Conservation (phyloP, 2,113 vertebrate genomes). For the Notechis scutatus region DNA sequence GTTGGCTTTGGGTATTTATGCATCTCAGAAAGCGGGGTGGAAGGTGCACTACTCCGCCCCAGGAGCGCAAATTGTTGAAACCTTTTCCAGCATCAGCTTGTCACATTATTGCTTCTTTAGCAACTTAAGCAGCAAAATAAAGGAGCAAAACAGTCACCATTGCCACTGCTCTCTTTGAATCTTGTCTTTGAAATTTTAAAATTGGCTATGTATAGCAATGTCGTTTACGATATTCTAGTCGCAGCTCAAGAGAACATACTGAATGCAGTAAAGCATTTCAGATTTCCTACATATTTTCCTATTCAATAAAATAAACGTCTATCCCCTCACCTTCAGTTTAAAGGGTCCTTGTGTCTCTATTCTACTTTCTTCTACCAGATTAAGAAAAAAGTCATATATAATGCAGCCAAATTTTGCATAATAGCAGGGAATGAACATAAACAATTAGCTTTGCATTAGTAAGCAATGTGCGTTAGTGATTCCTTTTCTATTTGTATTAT, state of each 20-base stretch:
- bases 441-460: background rate
- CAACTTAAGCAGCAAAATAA: background rate
- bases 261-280: background rate
- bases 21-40: background rate
- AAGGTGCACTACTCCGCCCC: background rate
- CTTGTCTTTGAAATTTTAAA: background rate
- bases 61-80: background rate
- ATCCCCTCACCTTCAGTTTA: background rate
- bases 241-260: background rate
- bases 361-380: background rate
- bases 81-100: background rate
- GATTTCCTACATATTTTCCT: background rate
- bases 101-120: background rate
- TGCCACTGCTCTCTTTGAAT: background rate
- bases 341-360: background rate
- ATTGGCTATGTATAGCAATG: background rate
- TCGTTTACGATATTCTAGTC: background rate
- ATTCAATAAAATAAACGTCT: background rate
- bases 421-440: background rate
- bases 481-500: background rate
- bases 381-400: background rate
- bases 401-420: background rate
- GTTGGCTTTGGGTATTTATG: background rate
- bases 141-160: background rate
- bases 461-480: background rate